Evolutionary conservation across 2,797 vertebrate species (phyloP), one percentile per base, ranked within the genome.

Genomic region (Scolopax rusticola): DNA sequence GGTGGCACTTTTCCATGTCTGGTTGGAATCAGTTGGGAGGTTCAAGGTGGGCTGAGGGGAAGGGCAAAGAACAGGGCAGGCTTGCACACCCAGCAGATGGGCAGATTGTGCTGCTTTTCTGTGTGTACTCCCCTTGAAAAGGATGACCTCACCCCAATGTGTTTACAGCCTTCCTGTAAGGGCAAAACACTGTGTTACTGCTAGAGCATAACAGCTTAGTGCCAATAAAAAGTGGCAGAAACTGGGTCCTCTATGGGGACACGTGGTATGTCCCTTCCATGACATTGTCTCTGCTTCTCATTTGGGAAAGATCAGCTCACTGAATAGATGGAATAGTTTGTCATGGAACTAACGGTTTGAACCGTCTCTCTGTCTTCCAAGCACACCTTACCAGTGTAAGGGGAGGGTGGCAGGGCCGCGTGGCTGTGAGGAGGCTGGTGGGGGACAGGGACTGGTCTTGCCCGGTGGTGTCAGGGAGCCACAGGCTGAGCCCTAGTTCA

Each of bases 1-100:
- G n/a, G 9, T 68, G 30, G 11, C 11, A 9, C 15, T 48, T 67
- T 0, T 0, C 18, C 1, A 0, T 11, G 1, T 48, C 28, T 40
- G 32, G 7, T 7, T 64, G 40, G 38, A 18, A 15, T 6, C 18
- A 28, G 8, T 15, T 15, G 32, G 45, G 54, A 53, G 13, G 20
- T 43, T 68, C 15, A 21, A 73, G 54, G 38, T 33, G 81, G 15
- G 25, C 11, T 25, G 32, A 24, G 32, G 16, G 16, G 25, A 65
- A 45, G 6, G 17, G 4, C 8, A 48, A 9, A 32, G 20, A 68
- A 15, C 7, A 61, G 8, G 30, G 4, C 17, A 19, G 1, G 3
- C 20, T 70, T 0, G 0, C 6, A 12, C 19, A 13, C 6, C 5
- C 4, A 27, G 21, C 17, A 59, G 11, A 48, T 12, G 13, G 32